Base-by-base conservation (phyloP, 2,888 invertebrate species). In the Cheilosia soror region DNA sequence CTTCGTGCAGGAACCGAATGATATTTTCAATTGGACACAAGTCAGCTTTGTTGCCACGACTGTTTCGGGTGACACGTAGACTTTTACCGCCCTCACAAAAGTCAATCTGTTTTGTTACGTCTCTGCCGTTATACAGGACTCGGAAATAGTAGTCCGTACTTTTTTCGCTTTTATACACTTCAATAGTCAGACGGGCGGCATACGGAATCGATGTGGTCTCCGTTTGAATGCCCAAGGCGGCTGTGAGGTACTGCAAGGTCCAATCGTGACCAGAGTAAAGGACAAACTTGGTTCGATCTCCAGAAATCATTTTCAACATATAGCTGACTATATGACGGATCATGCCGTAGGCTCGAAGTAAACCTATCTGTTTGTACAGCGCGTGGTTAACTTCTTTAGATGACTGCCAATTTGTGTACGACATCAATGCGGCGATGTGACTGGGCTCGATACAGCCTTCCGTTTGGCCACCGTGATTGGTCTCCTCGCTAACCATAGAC, bases 211-310 rank as follows among this genome's bases (percentile, higher is more conserved):
- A 94, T 13, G 95, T 94, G 40, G 89, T 89, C 2, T 91, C 91
- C 0, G 90, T 90, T 33, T 87, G 88, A 87, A 95, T 93, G 0
- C 98, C 98, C 60, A 98, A 90, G 0, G 97, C 96, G 2, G 96
- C 93, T 1, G 96, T 94, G 44, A 98, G 92, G 87, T 97, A 96
- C 89, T 97, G 96, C 44, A 98, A 90, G 0, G 98, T 98, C 89
- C 96, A 96, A 91, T 98, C 98, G 89, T 98, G 98, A 0, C 98
- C 98, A 0, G 98, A 98, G 90, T 96, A 97, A 0, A 97, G 89
- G 0, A 96, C 95, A 75, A 97, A 94, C 89, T 95, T 96, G 0
- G 96, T 96, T 78, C 94, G 94, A 78, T 94, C 94, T 60, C 96
- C 96, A 0, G 96, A 95, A 87, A 97, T 96, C 93, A 97, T 96